phyloP scores from a whole-genome alignment of 35 echinoderm and acorn worm genomes.

The Anneissia japonica region DNA sequence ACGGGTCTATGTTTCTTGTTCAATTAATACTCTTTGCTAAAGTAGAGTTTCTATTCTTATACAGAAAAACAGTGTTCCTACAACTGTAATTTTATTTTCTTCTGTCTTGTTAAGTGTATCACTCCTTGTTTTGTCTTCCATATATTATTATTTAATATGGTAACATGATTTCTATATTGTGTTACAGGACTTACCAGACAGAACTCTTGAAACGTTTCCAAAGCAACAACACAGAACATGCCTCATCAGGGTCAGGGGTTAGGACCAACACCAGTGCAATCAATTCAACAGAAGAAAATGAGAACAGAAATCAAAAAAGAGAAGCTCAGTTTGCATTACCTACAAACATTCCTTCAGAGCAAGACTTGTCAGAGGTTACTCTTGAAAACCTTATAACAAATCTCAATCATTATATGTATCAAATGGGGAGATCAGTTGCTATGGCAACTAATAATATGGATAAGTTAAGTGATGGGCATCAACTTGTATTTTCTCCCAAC shows the following conservation, averaged over 20 bases:
- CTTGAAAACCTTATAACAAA: slow-evolving; percentile 61
- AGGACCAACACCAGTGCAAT: neutral
- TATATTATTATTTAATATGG: no score
- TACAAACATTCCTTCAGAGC: slow-evolving; percentile 8
- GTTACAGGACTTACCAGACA: slow-evolving; percentile 42
- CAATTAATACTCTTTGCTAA: no score
- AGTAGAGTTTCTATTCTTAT: no score
- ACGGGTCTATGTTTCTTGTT: no score
- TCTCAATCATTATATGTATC: slow-evolving; percentile 74
- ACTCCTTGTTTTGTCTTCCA: no score
- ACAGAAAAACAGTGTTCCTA: no score
- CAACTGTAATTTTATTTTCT: no score
- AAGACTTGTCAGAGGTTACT: slow-evolving; percentile 22
- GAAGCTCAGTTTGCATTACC: neutral
- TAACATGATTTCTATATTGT: neutral
- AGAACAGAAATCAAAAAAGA: neutral
- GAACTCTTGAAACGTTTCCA: slow-evolving; percentile 52
- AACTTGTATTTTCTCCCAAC: slow-evolving; percentile 65
- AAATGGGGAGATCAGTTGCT: slow-evolving; percentile 77
- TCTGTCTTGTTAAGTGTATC: no score
- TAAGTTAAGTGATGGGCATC: slow-evolving; percentile 84
- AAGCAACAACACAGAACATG: neutral
- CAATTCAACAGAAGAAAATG: slow-evolving; percentile 8
- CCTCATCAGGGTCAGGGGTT: neutral
- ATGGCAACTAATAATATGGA: slow-evolving; percentile 97